A percentile compares a stretch with the other conserved stretches of the same genome.
These are phyloP conservation scores for Botia kubotai DNA, from an alignment of 2,797 vertebrate species.

Conservation along the genomic window DNA sequence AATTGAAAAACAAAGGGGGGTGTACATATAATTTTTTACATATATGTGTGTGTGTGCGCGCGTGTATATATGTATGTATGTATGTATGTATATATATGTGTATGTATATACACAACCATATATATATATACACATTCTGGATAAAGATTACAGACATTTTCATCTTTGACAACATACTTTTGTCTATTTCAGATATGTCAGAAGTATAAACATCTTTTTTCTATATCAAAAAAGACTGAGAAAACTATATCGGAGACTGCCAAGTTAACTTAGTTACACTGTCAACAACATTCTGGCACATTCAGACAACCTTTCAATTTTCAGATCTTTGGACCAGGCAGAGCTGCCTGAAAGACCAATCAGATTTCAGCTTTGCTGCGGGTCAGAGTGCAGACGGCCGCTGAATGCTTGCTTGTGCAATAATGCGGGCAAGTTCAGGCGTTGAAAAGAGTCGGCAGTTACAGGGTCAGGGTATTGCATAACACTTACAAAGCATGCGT, in stretches of 20 bases:
- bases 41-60: no score
- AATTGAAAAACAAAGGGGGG: no score
- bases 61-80: no score
- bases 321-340: neutral
- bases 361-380: neutral
- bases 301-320: conserved; percentile 3
- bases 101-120: no score
- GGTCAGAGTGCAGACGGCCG: neutral
- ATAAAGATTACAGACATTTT: neutral
- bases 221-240: neutral
- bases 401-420: neutral
- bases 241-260: neutral
- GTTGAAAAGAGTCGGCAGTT: conserved; percentile 18
- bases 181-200: neutral
- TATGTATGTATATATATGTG: no score
- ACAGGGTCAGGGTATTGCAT: conserved; percentile 11
- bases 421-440: conserved; percentile 4
- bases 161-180: neutral
- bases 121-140: neutral
- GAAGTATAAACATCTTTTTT: neutral
- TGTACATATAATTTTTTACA: no score
- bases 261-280: neutral
- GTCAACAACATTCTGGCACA: neutral
- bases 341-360: neutral
- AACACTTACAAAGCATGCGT: neutral